phyloP scores from a whole-genome alignment of 2,113 vertebrate species.

The Callospermophilus lateralis region DNA sequence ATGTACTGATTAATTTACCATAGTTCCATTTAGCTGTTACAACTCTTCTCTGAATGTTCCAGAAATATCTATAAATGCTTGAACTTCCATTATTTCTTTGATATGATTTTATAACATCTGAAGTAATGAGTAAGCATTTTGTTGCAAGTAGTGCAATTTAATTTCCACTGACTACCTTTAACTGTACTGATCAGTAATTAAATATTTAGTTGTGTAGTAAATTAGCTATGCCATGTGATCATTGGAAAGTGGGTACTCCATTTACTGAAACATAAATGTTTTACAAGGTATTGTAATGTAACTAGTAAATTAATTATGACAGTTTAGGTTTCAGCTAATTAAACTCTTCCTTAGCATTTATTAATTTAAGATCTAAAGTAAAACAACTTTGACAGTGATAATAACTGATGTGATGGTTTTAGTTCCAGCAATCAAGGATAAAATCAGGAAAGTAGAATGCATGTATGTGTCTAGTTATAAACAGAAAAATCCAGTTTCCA shows the following conservation, averaged over 20 bases:
- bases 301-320: slow-evolving; percentile 90
- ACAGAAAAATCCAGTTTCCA: slow-evolving; percentile 43
- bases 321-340: slow-evolving; percentile 89
- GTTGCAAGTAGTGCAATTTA: slow-evolving; percentile 71
- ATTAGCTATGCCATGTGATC: slow-evolving; percentile 84
- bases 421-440: slow-evolving; percentile 17
- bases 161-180: slow-evolving; percentile 83
- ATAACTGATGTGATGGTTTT: slow-evolving; percentile 73
- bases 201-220: slow-evolving; percentile 88
- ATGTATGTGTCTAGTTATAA: neutral
- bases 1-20: neutral
- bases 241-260: slow-evolving; percentile 81
- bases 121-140: slow-evolving; percentile 53
- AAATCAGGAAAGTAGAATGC: slow-evolving; percentile 25
- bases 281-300: slow-evolving; percentile 87
- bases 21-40: neutral
- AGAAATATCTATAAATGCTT: slow-evolving; percentile 11
- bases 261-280: slow-evolving; percentile 90
- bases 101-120: slow-evolving; percentile 44
- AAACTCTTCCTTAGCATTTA: slow-evolving; percentile 85
- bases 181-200: slow-evolving; percentile 83
- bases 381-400: slow-evolving; percentile 79
- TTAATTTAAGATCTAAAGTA: slow-evolving; percentile 82
- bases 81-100: slow-evolving; percentile 46
- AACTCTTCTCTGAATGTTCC: slow-evolving; percentile 20